phyloP scores from a whole-genome alignment of 2,888 invertebrate genomes.

The Orthosia gothica region DNA sequence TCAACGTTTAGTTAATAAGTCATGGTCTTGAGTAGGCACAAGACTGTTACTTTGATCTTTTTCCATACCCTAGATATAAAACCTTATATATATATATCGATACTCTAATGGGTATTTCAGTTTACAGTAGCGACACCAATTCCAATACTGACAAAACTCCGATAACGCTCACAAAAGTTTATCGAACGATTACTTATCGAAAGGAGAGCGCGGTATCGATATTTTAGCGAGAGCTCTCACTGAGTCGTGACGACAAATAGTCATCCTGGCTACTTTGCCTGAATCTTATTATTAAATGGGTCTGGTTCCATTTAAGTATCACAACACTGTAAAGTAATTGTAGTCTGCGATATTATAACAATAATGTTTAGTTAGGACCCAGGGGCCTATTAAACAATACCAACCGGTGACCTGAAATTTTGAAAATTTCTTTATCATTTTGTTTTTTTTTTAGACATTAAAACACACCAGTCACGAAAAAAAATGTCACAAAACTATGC shows the following conservation, averaged over 20 bases:
- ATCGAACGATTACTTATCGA: background rate
- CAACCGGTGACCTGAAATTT: background rate
- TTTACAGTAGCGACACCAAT: background rate
- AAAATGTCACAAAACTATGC: background rate
- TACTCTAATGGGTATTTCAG: too few relatives aligned
- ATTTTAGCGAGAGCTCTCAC: background rate
- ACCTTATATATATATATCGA: background rate
- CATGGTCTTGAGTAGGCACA: background rate
- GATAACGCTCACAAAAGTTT: constrained; percentile 1
- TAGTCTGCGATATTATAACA: background rate
- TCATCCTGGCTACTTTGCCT: background rate
- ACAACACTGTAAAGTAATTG: background rate
- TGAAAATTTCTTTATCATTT: too few relatives aligned
- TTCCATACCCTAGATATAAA: background rate
- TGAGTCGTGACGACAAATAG: constrained; percentile 12
- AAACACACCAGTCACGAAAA: background rate
- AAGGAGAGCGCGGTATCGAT: background rate
- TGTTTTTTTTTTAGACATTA: too few relatives aligned
- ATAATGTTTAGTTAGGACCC: background rate
- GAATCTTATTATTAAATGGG: background rate
- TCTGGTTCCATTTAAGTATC: background rate
- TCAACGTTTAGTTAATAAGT: background rate
- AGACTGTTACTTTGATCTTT: background rate
- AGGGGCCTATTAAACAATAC: background rate
- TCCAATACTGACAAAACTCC: background rate